phyloP scores from a whole-genome alignment of 2,888 invertebrate species.

The Mellilla xanthometata region DNA sequence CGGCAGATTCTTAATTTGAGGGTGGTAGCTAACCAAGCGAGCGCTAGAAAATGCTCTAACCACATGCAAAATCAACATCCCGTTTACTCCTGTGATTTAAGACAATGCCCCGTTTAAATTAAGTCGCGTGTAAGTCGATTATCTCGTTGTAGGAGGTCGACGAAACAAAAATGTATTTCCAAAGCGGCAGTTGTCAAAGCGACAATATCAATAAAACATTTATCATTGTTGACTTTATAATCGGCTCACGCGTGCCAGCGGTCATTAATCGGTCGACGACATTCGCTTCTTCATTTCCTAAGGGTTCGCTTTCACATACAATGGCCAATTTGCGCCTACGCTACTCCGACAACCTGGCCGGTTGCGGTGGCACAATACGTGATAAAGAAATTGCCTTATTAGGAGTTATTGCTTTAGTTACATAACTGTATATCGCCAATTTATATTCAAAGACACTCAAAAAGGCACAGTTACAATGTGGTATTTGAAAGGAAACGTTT shows the following conservation, averaged over 20 bases:
- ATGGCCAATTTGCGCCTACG: slow-evolving; percentile 35
- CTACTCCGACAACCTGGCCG: slow-evolving; percentile 28
- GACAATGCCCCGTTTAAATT: too few relatives aligned
- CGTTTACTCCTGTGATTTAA: too few relatives aligned
- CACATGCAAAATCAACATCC: too few relatives aligned
- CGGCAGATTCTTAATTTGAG: too few relatives aligned
- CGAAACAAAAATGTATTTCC: neutral
- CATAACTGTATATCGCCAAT: slow-evolving; percentile 30
- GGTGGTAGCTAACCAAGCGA: too few relatives aligned
- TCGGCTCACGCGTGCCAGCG: slow-evolving; percentile 21
- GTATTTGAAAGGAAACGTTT: slow-evolving; percentile 22
- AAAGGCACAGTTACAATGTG: slow-evolving; percentile 26
- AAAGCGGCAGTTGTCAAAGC: slow-evolving; percentile 1
- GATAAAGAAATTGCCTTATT: slow-evolving; percentile 34
- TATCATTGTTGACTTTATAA: slow-evolving; percentile 13
- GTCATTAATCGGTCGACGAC: slow-evolving; percentile 24
- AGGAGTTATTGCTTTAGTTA: slow-evolving; percentile 28
- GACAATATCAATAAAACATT: slow-evolving; percentile 10
- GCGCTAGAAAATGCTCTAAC: too few relatives aligned
- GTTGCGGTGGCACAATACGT: slow-evolving; percentile 31
- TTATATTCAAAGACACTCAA: slow-evolving; percentile 30
- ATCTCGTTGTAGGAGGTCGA: too few relatives aligned
- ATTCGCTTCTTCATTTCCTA: slow-evolving; percentile 29
- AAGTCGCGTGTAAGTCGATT: too few relatives aligned
- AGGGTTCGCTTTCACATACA: slow-evolving; percentile 31